Percentiles rank a stretch among this genome's conserved stretches.
These are phyloP conservation scores for Bradypodion pumilum DNA, from an alignment of 2,797 vertebrate genomes.

Conservation along the genomic window DNA sequence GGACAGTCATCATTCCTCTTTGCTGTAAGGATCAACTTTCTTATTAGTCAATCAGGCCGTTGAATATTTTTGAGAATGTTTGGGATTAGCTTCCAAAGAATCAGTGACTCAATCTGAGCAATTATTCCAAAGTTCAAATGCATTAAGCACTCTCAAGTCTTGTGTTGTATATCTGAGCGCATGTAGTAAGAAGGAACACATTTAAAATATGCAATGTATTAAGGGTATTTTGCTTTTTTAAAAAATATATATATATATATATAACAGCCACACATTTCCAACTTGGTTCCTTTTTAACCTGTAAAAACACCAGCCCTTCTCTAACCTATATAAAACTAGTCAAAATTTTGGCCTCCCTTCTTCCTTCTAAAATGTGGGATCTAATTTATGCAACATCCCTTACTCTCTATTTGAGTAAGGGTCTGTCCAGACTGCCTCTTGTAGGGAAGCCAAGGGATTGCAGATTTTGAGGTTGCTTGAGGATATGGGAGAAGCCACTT, in stretches of 20 bases:
- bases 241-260: not conserved
- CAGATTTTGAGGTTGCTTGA: no score
- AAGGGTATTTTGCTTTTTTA: no score
- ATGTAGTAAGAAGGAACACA: not conserved
- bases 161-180: not conserved
- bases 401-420: not conserved
- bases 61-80: not conserved
- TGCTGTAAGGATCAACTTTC: not conserved
- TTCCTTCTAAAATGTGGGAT: not conserved
- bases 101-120: conserved; percentile 12
- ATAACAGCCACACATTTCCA: not conserved
- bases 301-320: no score
- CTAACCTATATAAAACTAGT: not conserved
- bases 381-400: not conserved
- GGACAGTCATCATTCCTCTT: not conserved
- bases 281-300: not conserved
- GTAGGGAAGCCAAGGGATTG: no score
- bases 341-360: not conserved
- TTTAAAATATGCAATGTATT: not conserved
- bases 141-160: not conserved
- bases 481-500: no score
- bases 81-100: not conserved
- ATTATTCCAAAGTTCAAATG: conserved; percentile 1
- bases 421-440: no score
- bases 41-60: conserved; percentile 1